Conservation (phyloP, 2,113 vertebrate species). For the Accipiter cooperii region DNA sequence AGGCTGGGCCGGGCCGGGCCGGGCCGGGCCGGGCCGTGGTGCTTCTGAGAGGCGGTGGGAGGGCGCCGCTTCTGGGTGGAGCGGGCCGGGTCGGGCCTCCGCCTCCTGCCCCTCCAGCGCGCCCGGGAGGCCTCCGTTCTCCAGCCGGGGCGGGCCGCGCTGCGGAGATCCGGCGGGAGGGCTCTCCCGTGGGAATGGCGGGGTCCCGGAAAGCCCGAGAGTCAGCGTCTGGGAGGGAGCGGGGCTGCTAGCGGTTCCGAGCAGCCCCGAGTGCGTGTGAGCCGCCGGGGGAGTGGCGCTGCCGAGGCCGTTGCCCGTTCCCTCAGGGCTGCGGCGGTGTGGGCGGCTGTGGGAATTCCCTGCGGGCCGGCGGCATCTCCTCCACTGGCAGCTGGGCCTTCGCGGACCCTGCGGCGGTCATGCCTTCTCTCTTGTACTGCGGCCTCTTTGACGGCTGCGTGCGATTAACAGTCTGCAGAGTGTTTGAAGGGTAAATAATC, state of each 20-base stretch:
- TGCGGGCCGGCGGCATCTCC: background rate
- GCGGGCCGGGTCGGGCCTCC: background rate
- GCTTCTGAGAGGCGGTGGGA: background rate
- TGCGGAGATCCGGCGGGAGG: no score
- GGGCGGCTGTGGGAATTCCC: no score
- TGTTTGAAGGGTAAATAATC: background rate
- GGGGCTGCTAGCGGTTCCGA: background rate
- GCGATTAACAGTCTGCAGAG: background rate
- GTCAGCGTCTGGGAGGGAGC: background rate
- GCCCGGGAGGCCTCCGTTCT: no score
- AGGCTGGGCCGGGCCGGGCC: no score
- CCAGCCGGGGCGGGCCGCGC: rapidly evolving
- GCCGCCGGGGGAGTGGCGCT: no score
- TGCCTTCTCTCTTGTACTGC: rapidly evolving
- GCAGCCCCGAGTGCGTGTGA: rapidly evolving
- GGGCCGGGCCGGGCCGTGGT: background rate
- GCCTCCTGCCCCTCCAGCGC: no score
- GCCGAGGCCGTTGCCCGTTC: background rate
- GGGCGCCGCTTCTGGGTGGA: background rate
- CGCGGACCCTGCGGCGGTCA: background rate
- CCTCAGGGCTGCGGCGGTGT: no score
- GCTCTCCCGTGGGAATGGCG: no score
- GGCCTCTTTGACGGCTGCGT: background rate
- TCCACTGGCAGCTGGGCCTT: background rate
- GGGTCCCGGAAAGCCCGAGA: no score